These are phyloP conservation scores for Ariolimax columbianus DNA, from an alignment of 2,888 invertebrate species.

Conservation along the genomic window DNA sequence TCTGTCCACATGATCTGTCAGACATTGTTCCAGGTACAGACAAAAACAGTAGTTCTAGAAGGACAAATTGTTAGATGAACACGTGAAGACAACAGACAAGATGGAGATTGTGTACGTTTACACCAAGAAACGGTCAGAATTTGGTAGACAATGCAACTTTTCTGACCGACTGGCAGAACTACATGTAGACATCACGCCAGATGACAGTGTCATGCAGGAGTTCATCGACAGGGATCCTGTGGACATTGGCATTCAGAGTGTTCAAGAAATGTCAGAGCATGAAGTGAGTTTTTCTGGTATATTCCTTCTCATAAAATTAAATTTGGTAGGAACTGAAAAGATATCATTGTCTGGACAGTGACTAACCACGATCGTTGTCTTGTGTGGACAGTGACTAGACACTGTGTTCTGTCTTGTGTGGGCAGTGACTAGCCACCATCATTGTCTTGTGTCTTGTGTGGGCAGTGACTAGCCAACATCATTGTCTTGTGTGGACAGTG, in stretches of 20 bases:
- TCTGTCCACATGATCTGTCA: too few species aligned
- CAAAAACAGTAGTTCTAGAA: neutral
- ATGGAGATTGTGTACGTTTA: conserved; percentile 80
- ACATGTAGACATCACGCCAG: conserved; percentile 79
- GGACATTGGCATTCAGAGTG: conserved; percentile 78
- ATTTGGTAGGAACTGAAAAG: too few species aligned
- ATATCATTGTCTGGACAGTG: too few species aligned
- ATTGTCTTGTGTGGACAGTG: too few species aligned
- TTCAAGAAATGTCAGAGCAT: conserved; percentile 80
- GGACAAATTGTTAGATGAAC: neutral
- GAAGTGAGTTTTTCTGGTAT: conserved; percentile 70
- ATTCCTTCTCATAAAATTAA: too few species aligned
- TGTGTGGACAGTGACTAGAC: too few species aligned
- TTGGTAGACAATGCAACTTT: conserved; percentile 80
- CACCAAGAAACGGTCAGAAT: conserved; percentile 78
- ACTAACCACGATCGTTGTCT: too few species aligned
- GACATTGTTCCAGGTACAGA: neutral
- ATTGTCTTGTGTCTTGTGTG: too few species aligned
- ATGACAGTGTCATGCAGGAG: conserved; percentile 74
- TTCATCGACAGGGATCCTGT: conserved; percentile 78
- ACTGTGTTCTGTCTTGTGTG: too few species aligned
- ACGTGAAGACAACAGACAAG: neutral
- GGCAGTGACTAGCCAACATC: too few species aligned
- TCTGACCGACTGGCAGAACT: conserved; percentile 79
- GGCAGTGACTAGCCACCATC: too few species aligned